Evolutionary conservation across 2,113 vertebrate genomes (phyloP), one percentile per base, ranked within the genome.

Genomic region (Eptatretus burgeri): DNA sequence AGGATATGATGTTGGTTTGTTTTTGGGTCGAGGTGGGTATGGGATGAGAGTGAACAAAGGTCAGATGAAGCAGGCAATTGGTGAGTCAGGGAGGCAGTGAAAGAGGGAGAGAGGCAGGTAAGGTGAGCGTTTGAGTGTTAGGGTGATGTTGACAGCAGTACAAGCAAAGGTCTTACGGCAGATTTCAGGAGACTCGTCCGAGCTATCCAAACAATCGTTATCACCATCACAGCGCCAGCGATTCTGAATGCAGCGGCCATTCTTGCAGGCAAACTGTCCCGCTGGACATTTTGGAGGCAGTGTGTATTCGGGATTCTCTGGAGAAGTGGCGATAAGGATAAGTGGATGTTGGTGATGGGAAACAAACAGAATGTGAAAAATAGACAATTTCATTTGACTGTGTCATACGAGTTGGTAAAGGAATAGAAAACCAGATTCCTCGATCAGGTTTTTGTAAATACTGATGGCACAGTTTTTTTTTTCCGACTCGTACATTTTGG

Each of bases 211-310:
- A 12, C 56, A 60, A 19, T 60, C 56, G 19, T 60, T 60, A 19
- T 60, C 56, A n/a, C 56, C 56, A 19, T 60, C 56, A 13, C 56
- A 60, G 9, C 56, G 56, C 56, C 56, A 60, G 12, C 56, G 56
- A n/a, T 60, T 19, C 56, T 60, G 56, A 13, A 60, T 60, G 56
- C 56, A 60, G 2, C 56, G 56, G 12, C 56, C 56, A 19, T 60
- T 60, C 56, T 60, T 60, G 56, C 56, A 60, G 56, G 56, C 56
- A 13, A 60, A 60, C 56, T 60, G n/a, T n/a, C 56, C 56, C n/a
- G 56, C n/a, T 10, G n/a, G 56, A 19, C 56, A 60, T 19, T 60
- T n/a, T n/a, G 56, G 56, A 17, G 56, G 56, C 2, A 12, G 56
- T 19, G 56, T 60, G 56, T 60, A 60, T 9, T 60, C 56, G n/a